Conservation (phyloP, 1,140 invertebrate genomes). For the Drosophila oshimai region DNA sequence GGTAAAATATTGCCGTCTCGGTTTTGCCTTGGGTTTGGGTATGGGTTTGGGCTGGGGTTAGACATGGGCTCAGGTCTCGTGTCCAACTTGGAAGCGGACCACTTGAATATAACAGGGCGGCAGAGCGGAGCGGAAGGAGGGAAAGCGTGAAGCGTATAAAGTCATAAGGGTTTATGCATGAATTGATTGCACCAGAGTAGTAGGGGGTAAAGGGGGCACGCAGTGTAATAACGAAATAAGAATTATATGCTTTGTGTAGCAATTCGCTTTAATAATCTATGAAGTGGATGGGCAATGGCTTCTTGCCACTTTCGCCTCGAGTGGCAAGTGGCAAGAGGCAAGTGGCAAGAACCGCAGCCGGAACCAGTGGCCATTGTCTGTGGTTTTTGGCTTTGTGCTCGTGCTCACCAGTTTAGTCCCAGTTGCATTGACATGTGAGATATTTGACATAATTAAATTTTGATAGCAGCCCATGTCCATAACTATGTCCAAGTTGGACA, state of each 20-base stretch:
- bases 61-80: slow-evolving; percentile 32
- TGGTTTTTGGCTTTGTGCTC: not conserved
- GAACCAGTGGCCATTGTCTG: too few species aligned
- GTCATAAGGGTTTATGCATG: slow-evolving; percentile 80
- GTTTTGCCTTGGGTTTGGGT: slow-evolving; percentile 5
- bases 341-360: not conserved
- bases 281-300: slow-evolving; percentile 36
- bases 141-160: slow-evolving; percentile 80
- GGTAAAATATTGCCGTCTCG: slow-evolving; percentile 66
- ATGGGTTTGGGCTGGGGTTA: not conserved
- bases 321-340: not conserved
- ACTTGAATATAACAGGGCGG: not conserved
- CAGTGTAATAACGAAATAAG: slow-evolving; percentile 66
- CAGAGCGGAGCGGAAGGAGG: slow-evolving; percentile 32
- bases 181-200: slow-evolving; percentile 64
- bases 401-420: not conserved
- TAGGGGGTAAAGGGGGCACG: not conserved
- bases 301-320: not conserved
- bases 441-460: slow-evolving; percentile 81
- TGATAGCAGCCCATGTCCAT: slow-evolving; percentile 74
- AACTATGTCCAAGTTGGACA: slow-evolving; percentile 47
- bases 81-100: not conserved
- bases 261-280: slow-evolving; percentile 77
- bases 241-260: slow-evolving; percentile 68
- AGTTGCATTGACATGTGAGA: slow-evolving; percentile 73